Conservation (phyloP, 2,113 vertebrate genomes). For the Dipodomys spectabilis region DNA sequence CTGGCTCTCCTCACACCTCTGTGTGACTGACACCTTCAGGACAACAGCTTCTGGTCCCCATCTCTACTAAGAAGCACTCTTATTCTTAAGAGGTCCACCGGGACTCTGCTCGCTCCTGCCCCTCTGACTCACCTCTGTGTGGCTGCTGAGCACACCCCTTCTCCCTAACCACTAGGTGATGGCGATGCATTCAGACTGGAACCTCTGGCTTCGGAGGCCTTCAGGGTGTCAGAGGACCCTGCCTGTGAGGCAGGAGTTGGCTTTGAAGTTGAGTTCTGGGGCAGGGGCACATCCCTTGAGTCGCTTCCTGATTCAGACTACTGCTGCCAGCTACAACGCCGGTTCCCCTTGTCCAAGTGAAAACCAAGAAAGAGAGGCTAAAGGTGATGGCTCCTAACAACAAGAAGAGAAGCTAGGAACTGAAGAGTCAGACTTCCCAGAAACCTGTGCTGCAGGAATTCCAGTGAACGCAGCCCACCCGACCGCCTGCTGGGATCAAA, state of each 20-base stretch:
- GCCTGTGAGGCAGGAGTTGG: neutral
- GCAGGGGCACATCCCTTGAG: neutral
- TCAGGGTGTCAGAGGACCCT: neutral
- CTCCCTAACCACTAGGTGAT: neutral
- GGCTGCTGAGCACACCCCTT: neutral
- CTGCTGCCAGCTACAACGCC: neutral
- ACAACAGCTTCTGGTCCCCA: neutral
- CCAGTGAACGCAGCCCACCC: neutral
- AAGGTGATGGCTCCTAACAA: neutral
- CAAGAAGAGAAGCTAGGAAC: neutral
- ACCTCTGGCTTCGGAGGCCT: neutral
- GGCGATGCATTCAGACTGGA: neutral
- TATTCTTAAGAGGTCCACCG: too few relatives aligned
- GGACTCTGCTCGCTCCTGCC: too few relatives aligned
- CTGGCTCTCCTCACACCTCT: too few relatives aligned
- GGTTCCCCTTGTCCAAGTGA: neutral
- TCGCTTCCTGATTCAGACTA: neutral
- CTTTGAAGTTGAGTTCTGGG: conserved; percentile 1
- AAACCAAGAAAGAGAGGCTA: neutral
- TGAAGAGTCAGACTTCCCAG: neutral
- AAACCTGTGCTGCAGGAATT: neutral
- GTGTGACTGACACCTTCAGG: neutral
- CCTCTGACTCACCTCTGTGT: neutral
- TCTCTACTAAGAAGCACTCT: neutral
- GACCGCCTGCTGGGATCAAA: too few relatives aligned